phyloP scores from a whole-genome alignment of 2,888 invertebrate genomes.

The Ophonus ardosiacus region DNA sequence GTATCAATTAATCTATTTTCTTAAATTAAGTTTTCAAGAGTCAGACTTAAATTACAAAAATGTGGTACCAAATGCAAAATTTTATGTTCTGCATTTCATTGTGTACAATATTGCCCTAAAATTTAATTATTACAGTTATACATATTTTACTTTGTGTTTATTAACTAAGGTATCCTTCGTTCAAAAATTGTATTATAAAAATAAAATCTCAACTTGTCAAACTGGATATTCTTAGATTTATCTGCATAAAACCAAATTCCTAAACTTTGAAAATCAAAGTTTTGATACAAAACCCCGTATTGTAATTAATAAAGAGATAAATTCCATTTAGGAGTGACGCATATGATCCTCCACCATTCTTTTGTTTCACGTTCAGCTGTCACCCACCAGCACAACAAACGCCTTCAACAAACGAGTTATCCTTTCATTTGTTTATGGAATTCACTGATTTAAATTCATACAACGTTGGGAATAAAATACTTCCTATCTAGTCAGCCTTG shows the following conservation, averaged over 20 bases:
- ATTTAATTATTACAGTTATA: too few species aligned
- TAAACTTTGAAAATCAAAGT: neutral
- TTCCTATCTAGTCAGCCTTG: neutral
- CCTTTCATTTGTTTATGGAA: neutral
- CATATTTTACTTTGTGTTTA: neutral
- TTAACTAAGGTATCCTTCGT: too few species aligned
- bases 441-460: neutral
- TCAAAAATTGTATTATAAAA: neutral
- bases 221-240: neutral
- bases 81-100: too few species aligned
- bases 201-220: neutral
- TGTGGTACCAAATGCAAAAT: too few species aligned
- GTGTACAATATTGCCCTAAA: too few species aligned
- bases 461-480: neutral
- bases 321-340: neutral
- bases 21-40: too few species aligned
- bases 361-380: neutral
- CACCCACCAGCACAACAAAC: neutral
- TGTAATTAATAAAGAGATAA: neutral
- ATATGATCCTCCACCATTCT: neutral
- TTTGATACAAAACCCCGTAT: neutral
- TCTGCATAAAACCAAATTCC: neutral
- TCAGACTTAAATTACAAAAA: too few species aligned
- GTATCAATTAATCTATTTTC: too few species aligned
- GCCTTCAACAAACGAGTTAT: neutral